These are phyloP conservation scores for Cryptus armator DNA, from an alignment of 2,888 invertebrate species.

Conservation along the genomic window DNA sequence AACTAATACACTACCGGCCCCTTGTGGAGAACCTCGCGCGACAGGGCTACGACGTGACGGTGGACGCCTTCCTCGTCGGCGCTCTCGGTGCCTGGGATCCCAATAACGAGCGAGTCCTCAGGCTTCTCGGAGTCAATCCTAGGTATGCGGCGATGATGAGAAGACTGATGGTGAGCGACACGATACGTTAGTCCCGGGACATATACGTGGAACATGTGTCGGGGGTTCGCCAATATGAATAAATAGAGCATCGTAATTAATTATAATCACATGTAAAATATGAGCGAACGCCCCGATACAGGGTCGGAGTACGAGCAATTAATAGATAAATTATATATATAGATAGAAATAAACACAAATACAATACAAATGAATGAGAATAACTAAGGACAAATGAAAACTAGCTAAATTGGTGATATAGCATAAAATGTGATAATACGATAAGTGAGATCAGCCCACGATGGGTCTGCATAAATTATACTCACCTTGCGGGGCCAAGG, in stretches of 20 bases:
- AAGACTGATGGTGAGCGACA: slow-evolving; percentile 76
- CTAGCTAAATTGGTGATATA: too few relatives aligned
- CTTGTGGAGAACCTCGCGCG: slow-evolving; percentile 16
- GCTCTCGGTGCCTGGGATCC: background rate
- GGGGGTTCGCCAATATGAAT: slow-evolving; percentile 68
- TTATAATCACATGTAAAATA: background rate
- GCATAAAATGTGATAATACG: too few relatives aligned
- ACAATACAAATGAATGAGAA: too few relatives aligned
- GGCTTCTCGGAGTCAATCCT: slow-evolving; percentile 40
- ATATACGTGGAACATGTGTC: slow-evolving; percentile 79
- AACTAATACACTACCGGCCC: too few relatives aligned
- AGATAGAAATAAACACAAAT: too few relatives aligned
- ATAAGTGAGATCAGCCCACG: background rate
- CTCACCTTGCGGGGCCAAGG: background rate
- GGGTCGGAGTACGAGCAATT: background rate
- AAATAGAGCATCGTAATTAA: too few relatives aligned
- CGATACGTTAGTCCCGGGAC: slow-evolving; percentile 76
- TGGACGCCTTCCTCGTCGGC: background rate
- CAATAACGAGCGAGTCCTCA: background rate
- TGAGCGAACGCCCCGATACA: too few relatives aligned
- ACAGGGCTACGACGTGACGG: too few relatives aligned
- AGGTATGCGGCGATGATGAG: slow-evolving; percentile 73
- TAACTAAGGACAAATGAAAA: too few relatives aligned
- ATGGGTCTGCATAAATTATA: background rate
- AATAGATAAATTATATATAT: too few relatives aligned